Conservation (phyloP, 2,888 invertebrate species). For the Cataglyphis rosenhaueri region DNA sequence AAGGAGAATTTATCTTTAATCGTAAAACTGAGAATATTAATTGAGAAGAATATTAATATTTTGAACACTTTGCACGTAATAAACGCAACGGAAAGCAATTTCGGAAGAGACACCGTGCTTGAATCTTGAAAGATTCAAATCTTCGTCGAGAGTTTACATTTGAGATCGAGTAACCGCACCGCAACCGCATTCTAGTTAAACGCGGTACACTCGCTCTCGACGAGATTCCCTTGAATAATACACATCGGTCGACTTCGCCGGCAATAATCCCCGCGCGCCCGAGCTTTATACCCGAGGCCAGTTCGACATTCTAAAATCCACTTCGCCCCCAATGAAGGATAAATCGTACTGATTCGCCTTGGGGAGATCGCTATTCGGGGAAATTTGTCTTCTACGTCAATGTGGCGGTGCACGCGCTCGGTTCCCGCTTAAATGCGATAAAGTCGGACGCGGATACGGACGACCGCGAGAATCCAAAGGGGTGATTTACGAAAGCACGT, state of each 20-base stretch:
- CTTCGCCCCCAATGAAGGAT: slow-evolving; percentile 46
- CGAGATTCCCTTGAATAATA: slow-evolving; percentile 36
- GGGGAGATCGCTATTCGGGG: slow-evolving; percentile 23
- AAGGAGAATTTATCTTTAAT: not conserved
- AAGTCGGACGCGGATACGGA: slow-evolving; percentile 56
- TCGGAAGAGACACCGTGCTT: not conserved
- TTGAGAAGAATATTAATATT: not conserved
- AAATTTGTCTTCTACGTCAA: slow-evolving; percentile 53
- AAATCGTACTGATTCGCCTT: slow-evolving; percentile 48
- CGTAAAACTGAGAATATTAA: not conserved
- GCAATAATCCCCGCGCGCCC: slow-evolving; percentile 38
- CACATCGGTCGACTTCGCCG: slow-evolving; percentile 35
- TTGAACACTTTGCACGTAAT: not conserved
- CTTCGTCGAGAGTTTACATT: not conserved
- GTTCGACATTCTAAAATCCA: slow-evolving; percentile 45
- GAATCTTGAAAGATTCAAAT: not conserved
- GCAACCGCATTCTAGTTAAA: slow-evolving; percentile 10
- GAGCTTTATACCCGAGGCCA: not conserved
- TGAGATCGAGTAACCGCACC: not conserved
- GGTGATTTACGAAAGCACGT: slow-evolving; percentile 63
- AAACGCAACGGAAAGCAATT: not conserved
- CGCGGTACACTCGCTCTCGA: not conserved
- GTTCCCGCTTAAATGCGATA: slow-evolving; percentile 42
- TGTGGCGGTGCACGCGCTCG: slow-evolving; percentile 35
- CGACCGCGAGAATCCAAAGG: slow-evolving; percentile 53